Percentiles rank a stretch among this genome's conserved stretches.
Evolutionary conservation across 2,888 invertebrate genomes (phyloP).

Genomic region (Papilio elwesi): DNA sequence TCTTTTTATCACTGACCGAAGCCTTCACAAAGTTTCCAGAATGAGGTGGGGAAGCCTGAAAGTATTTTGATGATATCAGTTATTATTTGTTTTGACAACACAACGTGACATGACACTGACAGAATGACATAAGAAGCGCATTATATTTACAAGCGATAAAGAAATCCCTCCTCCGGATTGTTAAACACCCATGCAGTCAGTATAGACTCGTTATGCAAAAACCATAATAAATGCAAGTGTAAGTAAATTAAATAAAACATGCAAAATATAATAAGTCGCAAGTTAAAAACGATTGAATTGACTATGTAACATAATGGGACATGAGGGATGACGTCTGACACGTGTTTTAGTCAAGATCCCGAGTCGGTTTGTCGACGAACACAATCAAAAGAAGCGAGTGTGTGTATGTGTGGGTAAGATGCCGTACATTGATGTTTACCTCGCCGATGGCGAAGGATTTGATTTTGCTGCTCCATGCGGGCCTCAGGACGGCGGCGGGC

Average conservation of each 20-base stretch:
- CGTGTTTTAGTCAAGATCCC: slow-evolving; percentile 66
- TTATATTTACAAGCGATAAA: slow-evolving; percentile 76
- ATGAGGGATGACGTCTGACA: slow-evolving; percentile 64
- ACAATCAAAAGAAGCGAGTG: slow-evolving; percentile 82
- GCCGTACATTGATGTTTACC: slow-evolving; percentile 81
- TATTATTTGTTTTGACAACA: slow-evolving; percentile 1
- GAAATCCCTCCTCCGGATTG: slow-evolving; percentile 72
- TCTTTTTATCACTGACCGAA: slow-evolving; percentile 96
- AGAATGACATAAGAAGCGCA: slow-evolving; percentile 74
- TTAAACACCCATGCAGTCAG: slow-evolving; percentile 79
- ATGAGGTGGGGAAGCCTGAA: slow-evolving; percentile 87
- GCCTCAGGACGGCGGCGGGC: slow-evolving; percentile 71
- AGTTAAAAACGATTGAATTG: slow-evolving; percentile 68
- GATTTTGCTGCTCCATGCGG: slow-evolving; percentile 82
- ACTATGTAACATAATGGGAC: slow-evolving; percentile 67
- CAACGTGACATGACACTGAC: slow-evolving; percentile 45
- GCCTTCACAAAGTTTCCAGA: slow-evolving; percentile 91
- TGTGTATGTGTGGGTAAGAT: slow-evolving; percentile 72
- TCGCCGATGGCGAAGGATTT: slow-evolving; percentile 84
- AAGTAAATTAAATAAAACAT: slow-evolving; percentile 69
- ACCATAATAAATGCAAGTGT: slow-evolving; percentile 58
- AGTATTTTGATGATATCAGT: slow-evolving; percentile 42
- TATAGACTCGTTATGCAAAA: slow-evolving; percentile 59
- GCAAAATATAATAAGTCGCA: slow-evolving; percentile 80
- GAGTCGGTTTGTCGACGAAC: slow-evolving; percentile 77